These are phyloP conservation scores for Paraplagusia blochii DNA, from an alignment of 2,113 vertebrate genomes.

Conservation along the genomic window DNA sequence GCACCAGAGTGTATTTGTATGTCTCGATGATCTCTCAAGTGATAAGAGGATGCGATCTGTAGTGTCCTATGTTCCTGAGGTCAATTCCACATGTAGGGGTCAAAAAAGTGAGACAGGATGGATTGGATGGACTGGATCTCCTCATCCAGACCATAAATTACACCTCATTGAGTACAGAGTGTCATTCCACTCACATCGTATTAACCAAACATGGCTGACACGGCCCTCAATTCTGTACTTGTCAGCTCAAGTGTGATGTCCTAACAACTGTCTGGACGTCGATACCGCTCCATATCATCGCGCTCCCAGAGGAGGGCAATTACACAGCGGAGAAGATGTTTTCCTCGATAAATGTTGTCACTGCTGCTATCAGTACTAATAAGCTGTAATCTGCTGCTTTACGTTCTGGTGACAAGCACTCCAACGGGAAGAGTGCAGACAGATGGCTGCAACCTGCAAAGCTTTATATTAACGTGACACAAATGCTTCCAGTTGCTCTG, in stretches of 20 bases:
- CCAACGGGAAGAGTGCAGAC: conserved; percentile 32
- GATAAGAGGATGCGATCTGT: neutral
- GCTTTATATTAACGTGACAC: conserved; percentile 44
- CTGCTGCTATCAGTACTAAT: conserved; percentile 65
- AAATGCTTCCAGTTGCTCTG: conserved; percentile 37
- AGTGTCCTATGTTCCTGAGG: conserved; percentile 8
- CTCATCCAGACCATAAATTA: conserved; percentile 49
- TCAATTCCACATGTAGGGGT: conserved; percentile 11
- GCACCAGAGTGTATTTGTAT: no score
- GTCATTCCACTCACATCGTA: conserved; percentile 66
- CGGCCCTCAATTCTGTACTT: conserved; percentile 44
- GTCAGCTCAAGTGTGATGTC: conserved; percentile 66
- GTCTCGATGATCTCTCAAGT: no score
- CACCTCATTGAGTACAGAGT: conserved; percentile 38
- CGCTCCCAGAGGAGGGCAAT: conserved; percentile 59
- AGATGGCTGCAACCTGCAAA: conserved; percentile 46
- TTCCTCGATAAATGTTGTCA: conserved; percentile 70
- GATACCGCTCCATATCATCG: conserved; percentile 51
- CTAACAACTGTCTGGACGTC: conserved; percentile 68
- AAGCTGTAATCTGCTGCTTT: conserved; percentile 62
- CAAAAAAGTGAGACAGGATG: conserved; percentile 12
- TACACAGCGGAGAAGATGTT: conserved; percentile 58
- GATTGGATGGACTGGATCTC: conserved; percentile 14
- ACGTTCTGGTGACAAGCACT: conserved; percentile 47
- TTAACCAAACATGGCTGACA: conserved; percentile 56